Conservation (phyloP, 1,140 invertebrate species). For the Apis florea region DNA sequence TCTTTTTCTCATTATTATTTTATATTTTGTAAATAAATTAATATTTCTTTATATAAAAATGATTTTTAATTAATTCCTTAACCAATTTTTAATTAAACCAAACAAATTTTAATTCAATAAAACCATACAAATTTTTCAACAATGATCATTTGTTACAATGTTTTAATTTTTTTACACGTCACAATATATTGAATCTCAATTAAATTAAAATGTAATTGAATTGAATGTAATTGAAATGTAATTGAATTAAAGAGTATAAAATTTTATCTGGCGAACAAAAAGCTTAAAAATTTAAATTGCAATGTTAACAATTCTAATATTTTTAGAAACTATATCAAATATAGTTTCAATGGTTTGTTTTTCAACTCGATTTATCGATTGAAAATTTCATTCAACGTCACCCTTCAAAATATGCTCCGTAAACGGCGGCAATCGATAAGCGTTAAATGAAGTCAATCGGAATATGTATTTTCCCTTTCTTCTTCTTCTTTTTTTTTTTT, state of each 20-base stretch:
- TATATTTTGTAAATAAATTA: background rate
- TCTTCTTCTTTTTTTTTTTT: background rate
- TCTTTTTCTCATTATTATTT: background rate
- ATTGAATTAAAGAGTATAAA: background rate
- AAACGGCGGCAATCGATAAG: background rate
- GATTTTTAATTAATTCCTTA: background rate
- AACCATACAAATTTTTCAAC: background rate
- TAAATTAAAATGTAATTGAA: constrained; percentile 4
- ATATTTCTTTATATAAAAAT: background rate
- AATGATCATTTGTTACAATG: background rate
- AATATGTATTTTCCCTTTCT: background rate
- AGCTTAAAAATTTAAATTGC: background rate
- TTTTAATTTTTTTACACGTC: background rate
- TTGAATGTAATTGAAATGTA: constrained; percentile 5
- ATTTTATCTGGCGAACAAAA: no score
- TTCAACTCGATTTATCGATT: background rate
- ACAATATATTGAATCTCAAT: background rate
- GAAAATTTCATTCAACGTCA: background rate
- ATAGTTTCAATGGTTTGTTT: background rate
- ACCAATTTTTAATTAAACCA: background rate
- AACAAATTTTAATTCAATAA: background rate
- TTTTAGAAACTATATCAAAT: background rate
- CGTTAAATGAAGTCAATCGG: background rate
- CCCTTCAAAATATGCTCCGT: background rate
- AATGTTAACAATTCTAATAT: no score